These are phyloP conservation scores for Aspidapion aeneum DNA, from an alignment of 2,888 invertebrate species.

Conservation along the genomic window DNA sequence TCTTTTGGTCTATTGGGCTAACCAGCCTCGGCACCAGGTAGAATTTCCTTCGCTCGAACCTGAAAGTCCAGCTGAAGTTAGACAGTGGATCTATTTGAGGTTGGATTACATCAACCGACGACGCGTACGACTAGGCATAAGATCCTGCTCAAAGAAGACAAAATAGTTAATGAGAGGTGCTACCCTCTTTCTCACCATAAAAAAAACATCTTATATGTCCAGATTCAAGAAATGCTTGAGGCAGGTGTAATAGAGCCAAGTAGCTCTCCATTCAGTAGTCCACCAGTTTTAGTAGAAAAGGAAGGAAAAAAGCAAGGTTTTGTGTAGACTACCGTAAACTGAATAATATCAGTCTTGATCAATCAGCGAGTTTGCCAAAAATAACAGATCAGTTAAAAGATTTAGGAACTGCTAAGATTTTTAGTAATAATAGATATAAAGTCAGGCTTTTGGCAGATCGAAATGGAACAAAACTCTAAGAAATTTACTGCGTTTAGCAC, in stretches of 20 bases:
- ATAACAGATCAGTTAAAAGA: too few species aligned
- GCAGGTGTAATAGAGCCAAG: conserved; percentile 8
- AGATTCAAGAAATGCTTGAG: conserved; percentile 9
- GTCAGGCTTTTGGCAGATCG: too few species aligned
- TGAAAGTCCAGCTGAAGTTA: not conserved
- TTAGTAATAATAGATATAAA: too few species aligned
- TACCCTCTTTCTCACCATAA: conserved; percentile 8
- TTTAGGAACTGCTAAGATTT: too few species aligned
- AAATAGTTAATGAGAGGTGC: conserved; percentile 6
- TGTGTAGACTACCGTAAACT: conserved; percentile 5
- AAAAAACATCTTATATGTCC: conserved; percentile 1
- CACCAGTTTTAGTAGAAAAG: conserved; percentile 5
- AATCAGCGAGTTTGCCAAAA: not conserved
- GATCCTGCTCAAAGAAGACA: not conserved
- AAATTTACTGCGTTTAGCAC: conserved; percentile 1
- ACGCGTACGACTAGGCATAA: conserved; percentile 7
- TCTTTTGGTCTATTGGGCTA: not conserved
- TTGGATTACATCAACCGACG: not conserved
- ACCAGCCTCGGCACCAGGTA: not conserved
- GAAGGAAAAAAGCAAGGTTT: conserved; percentile 4
- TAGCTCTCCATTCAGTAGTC: not conserved
- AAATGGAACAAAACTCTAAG: too few species aligned
- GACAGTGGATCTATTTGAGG: conserved; percentile 1
- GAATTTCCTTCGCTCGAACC: not conserved
- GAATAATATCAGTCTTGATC: not conserved